Evolutionary conservation across 2,113 vertebrate species (phyloP), one percentile per base, ranked within the genome.

Genomic region (Suricata suricatta): DNA sequence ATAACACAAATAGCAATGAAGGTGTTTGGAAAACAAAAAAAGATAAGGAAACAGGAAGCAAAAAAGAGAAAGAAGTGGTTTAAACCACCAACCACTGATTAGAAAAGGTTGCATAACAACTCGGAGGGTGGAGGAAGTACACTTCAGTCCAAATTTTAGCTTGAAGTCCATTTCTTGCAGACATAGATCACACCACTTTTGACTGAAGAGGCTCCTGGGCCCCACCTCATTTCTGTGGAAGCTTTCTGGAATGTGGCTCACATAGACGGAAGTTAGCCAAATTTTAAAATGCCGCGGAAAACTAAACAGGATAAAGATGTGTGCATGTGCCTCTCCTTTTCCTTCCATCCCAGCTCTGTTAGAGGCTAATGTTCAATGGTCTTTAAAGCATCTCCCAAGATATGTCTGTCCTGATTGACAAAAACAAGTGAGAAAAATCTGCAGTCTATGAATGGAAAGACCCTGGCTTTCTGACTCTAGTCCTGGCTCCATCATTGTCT

Each of bases 11-110:
- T 10, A 80, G 31, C 80, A 85, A 35, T 52, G 54, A 77, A 84
- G 25, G 47, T 93, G 60, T 82, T 38, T 95, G 76, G 90, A 74
- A 93, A 93, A 95, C 31, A 90, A 60, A 50, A 50, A 54, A 60
- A 21, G 12, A 57, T 69, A 63, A 69, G 64, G 88, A 77, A 60
- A 41, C 33, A 50, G 41, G 77, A 84, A 88, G 41, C 41, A 74
- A 50, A 90, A 92, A 83, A 68, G 10, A 31, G 4, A 83, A 41
- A 41, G 66, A 54, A 47, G 66, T 38, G 47, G 68, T 44, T 72
- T 44, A 77, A 79, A 80, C 57, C 63, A 83, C 44, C 50, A 72
- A 23, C 63, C 17, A 54, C 27, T 60, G 87, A 57, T 38, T 8
- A 33, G 41, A 76, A 50, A 83, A 63, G 14, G 23, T 63, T 50